Evolutionary conservation across 92 coral and sea anemone genomes (phyloP).

Genomic region (Zoanthus gigantus): DNA sequence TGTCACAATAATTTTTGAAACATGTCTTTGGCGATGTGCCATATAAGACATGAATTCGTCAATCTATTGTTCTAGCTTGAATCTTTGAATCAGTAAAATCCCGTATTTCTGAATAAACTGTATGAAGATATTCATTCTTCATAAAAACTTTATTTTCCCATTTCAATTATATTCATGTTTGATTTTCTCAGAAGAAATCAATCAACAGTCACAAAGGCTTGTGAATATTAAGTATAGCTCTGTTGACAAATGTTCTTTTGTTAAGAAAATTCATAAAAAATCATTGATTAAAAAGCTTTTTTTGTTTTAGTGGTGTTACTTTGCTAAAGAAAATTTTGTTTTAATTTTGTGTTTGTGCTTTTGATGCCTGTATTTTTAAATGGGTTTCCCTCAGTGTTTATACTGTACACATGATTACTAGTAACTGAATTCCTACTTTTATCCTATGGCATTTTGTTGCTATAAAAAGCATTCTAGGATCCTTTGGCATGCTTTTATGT

Average conservation of each 20-base stretch:
- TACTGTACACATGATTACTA: conserved; percentile 5
- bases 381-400: neutral
- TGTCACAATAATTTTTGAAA: conserved; percentile 26
- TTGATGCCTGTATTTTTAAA: neutral
- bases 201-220: conserved; percentile 6
- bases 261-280: conserved; percentile 21
- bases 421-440: conserved; percentile 1
- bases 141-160: neutral
- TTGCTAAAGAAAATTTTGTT: neutral
- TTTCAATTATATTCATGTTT: neutral
- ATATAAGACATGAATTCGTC: conserved; percentile 5
- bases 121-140: neutral
- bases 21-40: conserved; percentile 45
- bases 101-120: neutral
- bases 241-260: conserved; percentile 40
- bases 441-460: conserved; percentile 16
- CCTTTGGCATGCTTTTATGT: conserved; percentile 23
- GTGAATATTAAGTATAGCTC: conserved; percentile 15
- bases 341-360: conserved; percentile 1
- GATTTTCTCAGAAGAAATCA: neutral
- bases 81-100: conserved; percentile 21
- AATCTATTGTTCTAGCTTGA: conserved; percentile 15
- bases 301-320: neutral
- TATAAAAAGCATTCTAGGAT: conserved; percentile 7
- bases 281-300: conserved; percentile 9